Evolutionary conservation across 2,113 vertebrate genomes (phyloP), one percentile per base, ranked within the genome.

Genomic region (Leptocoma aspasia): DNA sequence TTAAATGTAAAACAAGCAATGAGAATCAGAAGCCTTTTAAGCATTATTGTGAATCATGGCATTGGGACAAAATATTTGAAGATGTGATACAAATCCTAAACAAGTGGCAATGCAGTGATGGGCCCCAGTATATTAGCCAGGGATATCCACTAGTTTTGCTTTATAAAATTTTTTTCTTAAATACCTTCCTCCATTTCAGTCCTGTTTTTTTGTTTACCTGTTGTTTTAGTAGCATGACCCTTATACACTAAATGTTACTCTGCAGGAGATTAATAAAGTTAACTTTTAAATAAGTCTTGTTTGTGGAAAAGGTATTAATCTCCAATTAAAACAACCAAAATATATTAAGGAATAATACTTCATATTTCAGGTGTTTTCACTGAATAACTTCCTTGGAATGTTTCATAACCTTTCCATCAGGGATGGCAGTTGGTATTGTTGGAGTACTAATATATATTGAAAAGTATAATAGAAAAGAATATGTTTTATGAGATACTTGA

Each of bases 381-480:
- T 91, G 21, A 96, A 61, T 93, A 72, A 76, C 73, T 75, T 95
- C 47, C 69, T 92, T 92, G 42, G 80, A 77, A 45, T 45, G 6
- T 71, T 93, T 94, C 26, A 47, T 71, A 53, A 83, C 21, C 21
- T 83, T 96, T 96, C 76, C n/a, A 87, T 52, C 42, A 93, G 8
- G 91, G 82, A 68, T 94, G 53, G 77, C 75, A 66, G 65, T 77
- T 76, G 54, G 4, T 92, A 69, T 91, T 92, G 13, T 50, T 96
- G 30, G 71, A 94, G 10, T 86, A 54, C 26, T 63, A 42, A 53
- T 69, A n/a, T 41, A 7, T n/a, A 64, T 59, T 80, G 37, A 85
- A 23, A 97, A 95, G 18, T 80, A 47, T 66, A 94, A 54, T 41
- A 53, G 69, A 93, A 96, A 39, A 94, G 82, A 24, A 42, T 31